phyloP scores from a whole-genome alignment of 1,140 invertebrate species.

The Goniozus legneri region DNA sequence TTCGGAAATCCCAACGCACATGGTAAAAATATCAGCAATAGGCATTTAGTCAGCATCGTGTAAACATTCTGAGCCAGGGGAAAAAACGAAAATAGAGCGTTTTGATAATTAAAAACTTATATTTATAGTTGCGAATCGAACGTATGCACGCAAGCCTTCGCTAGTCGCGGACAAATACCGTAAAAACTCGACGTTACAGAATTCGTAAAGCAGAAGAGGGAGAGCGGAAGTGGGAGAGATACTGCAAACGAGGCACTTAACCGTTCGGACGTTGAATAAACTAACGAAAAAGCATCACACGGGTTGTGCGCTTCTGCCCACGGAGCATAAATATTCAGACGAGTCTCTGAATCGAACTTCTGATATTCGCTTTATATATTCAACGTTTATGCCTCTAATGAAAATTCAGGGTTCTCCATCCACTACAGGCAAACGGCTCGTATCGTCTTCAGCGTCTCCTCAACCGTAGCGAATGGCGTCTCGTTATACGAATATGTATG shows the following conservation, averaged over 20 bases:
- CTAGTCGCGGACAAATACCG: too few relatives aligned
- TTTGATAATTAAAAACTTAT: too few relatives aligned
- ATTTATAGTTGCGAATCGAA: too few relatives aligned
- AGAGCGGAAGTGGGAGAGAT: too few relatives aligned
- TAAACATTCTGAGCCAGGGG: conserved; percentile 19
- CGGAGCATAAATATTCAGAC: conserved; percentile 28
- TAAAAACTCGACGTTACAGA: too few relatives aligned
- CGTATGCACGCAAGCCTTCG: too few relatives aligned
- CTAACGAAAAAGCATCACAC: conserved; percentile 13
- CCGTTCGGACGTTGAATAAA: conserved; percentile 27
- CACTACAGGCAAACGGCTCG: too few relatives aligned
- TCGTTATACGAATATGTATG: conserved; percentile 1
- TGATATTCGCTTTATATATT: conserved; percentile 23
- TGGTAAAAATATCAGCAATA: conserved; percentile 17
- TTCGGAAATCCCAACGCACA: conserved; percentile 14
- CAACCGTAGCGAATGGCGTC: not conserved
- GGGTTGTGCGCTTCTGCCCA: conserved; percentile 15
- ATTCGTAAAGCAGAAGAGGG: too few relatives aligned
- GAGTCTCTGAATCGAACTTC: conserved; percentile 24
- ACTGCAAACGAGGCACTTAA: conserved; percentile 26
- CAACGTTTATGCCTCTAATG: conserved; percentile 5
- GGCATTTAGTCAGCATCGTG: conserved; percentile 23
- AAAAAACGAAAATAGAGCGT: too few relatives aligned
- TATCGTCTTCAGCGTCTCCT: not conserved
- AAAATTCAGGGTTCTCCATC: too few relatives aligned